These are phyloP conservation scores for Corythaixoides concolor DNA, from an alignment of 2,113 vertebrate genomes.

Conservation along the genomic window DNA sequence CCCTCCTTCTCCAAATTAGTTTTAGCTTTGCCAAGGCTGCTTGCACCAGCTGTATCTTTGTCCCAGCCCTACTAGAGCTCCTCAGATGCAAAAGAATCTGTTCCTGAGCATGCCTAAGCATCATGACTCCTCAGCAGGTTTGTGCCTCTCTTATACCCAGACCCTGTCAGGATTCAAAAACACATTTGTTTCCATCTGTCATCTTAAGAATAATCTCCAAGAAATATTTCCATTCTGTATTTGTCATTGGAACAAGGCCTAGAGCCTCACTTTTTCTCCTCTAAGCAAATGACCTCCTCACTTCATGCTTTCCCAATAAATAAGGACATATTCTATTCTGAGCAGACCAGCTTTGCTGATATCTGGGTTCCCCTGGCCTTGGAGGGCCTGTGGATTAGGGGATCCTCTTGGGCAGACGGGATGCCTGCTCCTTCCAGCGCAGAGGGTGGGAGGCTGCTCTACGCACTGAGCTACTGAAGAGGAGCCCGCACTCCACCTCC, in stretches of 20 bases:
- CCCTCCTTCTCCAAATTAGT: background rate
- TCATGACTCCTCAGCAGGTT: background rate
- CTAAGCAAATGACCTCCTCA: background rate
- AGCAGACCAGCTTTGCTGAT: background rate
- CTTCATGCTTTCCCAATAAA: background rate
- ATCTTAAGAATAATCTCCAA: background rate
- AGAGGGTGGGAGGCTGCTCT: background rate
- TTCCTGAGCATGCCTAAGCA: background rate
- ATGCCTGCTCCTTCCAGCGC: background rate
- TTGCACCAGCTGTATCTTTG: background rate
- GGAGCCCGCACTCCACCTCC: background rate
- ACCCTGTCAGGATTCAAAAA: background rate
- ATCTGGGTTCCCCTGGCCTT: background rate
- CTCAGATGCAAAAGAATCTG: background rate
- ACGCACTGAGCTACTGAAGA: background rate
- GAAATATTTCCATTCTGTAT: background rate
- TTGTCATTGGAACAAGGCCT: background rate
- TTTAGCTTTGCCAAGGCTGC: background rate
- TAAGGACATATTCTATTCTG: background rate
- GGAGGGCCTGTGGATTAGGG: background rate
- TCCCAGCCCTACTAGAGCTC: background rate
- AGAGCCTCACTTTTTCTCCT: background rate
- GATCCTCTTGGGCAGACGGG: background rate
- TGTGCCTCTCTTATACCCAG: background rate
- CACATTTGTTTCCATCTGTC: background rate